Conservation (phyloP, 2,113 vertebrate species). For the Mus pahari region DNA sequence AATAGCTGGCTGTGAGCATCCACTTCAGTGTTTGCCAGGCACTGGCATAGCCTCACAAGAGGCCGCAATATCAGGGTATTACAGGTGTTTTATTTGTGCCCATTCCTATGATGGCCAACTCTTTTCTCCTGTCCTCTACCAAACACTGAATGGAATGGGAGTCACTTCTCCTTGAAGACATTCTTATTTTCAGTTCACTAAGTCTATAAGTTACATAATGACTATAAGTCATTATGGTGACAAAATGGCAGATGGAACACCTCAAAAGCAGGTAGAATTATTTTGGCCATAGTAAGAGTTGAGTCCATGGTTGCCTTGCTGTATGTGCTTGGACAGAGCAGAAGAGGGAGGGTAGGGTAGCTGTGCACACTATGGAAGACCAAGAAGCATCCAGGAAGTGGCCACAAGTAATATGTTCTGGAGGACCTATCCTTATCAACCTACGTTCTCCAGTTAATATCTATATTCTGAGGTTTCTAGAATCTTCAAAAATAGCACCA, state of each 20-base stretch:
- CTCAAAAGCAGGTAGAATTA: not conserved
- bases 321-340: not conserved
- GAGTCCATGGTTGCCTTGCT: not conserved
- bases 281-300: not conserved
- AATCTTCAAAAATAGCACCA: not conserved
- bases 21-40: no score
- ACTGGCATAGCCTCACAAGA: no score
- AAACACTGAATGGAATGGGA: not conserved
- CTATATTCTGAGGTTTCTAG: not conserved
- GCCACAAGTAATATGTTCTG: not conserved
- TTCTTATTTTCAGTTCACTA: constrained; percentile 7
- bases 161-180: not conserved
- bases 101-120: not conserved
- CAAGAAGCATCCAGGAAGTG: not conserved
- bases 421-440: not conserved
- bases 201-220: not conserved
- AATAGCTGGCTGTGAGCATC: no score
- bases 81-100: not conserved
- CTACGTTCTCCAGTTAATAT: not conserved
- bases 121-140: not conserved
- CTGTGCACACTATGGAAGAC: not conserved
- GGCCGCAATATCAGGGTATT: no score
- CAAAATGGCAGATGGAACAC: not conserved
- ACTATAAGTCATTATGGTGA: not conserved
- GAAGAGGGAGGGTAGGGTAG: not conserved